A percentile compares a stretch with the other conserved stretches of the same genome.
phyloP scores from a whole-genome alignment of 2,797 vertebrate genomes.

The Phoeniculus purpureus region DNA sequence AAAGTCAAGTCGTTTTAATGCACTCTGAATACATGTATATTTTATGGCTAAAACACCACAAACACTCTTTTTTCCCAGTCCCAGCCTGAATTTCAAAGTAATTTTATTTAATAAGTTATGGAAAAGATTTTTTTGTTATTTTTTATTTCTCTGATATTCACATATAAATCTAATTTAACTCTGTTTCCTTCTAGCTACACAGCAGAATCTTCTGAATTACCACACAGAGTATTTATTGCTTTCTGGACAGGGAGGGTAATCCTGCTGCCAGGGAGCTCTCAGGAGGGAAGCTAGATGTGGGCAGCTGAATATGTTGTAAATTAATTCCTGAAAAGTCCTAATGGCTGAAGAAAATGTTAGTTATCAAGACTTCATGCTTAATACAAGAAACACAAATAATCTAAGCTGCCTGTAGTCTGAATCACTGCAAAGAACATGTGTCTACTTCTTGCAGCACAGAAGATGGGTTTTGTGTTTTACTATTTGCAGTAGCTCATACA shows the following conservation, averaged over 20 bases:
- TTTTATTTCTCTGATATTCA: background rate
- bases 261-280: background rate
- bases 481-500: background rate
- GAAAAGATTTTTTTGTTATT: background rate
- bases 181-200: background rate
- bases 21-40: background rate
- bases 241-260: background rate
- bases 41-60: slow-evolving; percentile 19
- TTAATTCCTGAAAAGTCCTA: background rate
- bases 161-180: background rate
- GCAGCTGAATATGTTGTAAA: background rate
- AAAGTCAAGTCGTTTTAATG: background rate
- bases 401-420: background rate
- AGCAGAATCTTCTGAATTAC: background rate
- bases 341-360: background rate
- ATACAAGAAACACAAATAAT: background rate
- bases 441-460: background rate
- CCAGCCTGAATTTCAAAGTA: background rate
- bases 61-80: background rate
- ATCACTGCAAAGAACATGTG: background rate
- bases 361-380: background rate
- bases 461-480: background rate
- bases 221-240: background rate
- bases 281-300: background rate
- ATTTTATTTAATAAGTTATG: background rate